Evolutionary conservation across 2,888 invertebrate species (phyloP), one percentile per base, ranked within the genome.

Genomic region (Zhengitettix transpicula): DNA sequence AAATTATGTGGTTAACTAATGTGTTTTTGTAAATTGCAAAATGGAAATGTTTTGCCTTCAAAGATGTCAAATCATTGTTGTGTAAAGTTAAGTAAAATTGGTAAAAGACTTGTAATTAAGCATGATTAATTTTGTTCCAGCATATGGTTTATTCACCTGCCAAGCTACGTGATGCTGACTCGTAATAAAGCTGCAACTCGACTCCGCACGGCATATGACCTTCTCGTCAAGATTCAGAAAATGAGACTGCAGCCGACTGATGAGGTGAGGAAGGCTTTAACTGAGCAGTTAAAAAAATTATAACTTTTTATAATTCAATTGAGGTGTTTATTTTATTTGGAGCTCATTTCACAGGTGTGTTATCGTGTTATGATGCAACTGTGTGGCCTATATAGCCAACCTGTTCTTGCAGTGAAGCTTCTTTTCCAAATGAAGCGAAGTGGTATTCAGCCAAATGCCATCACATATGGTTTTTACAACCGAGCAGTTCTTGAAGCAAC

Each of bases 311-410:
- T 10, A 42, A 11, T n/a, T n/a, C n/a, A n/a, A n/a, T n/a, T n/a
- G n/a, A 28, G 2, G 28, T 28, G 7, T 28, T 5, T 28, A 28
- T 28, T 28, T 28, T 28, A 28, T 55, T 52, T 28, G 15, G 16
- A 60, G n/a, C 17, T 58, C 55, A 57, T 57, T 55, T 42, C 57
- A 16, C 66, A 84, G 87, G 91, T 98, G 57, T 98, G 98, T 75
- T 99, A 97, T 74, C 82, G 99, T 62, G 89, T 97, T 58, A 89
- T 99, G 85, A 96, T 99, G 92, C 96, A 98, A 74, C 78, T 99
- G 40, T 99, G 98, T 74, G 96, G 98, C 9, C 85, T 90, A 65
- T 91, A 96, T 71, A 90, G 91, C 60, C 82, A 93, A 69, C 98
- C 99, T 0, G 87, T 94, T 60, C 75, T 99, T 68, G 98, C 99